A percentile compares a stretch with the other conserved stretches of the same genome.
These are phyloP conservation scores for Pheosia gnoma DNA, from an alignment of 2,888 invertebrate genomes.

Conservation along the genomic window DNA sequence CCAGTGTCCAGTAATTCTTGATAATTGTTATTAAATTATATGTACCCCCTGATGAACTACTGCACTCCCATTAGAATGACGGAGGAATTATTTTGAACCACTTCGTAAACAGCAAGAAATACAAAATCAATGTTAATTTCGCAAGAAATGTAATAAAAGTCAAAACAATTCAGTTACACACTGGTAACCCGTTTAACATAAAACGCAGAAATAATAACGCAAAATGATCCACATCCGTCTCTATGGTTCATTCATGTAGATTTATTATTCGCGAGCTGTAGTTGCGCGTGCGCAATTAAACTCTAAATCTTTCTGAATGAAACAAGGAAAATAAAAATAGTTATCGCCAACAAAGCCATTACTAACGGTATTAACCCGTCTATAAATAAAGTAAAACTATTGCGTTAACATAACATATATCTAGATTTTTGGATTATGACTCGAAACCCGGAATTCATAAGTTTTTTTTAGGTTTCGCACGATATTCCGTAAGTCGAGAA, in stretches of 20 bases:
- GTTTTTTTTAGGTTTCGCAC: background rate
- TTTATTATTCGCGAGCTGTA: conserved; percentile 16
- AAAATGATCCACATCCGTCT: conserved; percentile 10
- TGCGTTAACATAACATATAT: background rate
- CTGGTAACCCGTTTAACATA: conserved; percentile 3
- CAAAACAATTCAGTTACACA: background rate
- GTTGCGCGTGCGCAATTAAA: conserved; percentile 15
- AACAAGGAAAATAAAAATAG: conserved; percentile 21
- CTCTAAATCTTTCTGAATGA: conserved; percentile 16
- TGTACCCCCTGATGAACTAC: too few species aligned
- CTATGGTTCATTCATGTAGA: conserved; percentile 9
- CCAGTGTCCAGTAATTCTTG: too few species aligned
- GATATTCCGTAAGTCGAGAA: conserved; percentile 41
- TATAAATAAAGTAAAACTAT: conserved; percentile 14
- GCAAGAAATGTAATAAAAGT: background rate
- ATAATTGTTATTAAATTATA: too few species aligned
- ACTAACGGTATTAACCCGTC: conserved; percentile 7
- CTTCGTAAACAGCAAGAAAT: too few species aligned
- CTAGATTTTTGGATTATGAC: background rate
- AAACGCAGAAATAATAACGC: conserved; percentile 1
- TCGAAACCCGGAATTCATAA: background rate
- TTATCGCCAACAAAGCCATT: conserved; percentile 12
- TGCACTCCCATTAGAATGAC: too few species aligned
- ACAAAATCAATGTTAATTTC: background rate
- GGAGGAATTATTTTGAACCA: too few species aligned